Percentiles rank a stretch among this genome's conserved stretches.
phyloP scores from a whole-genome alignment of 2,797 vertebrate species.

The Phoeniculus purpureus region DNA sequence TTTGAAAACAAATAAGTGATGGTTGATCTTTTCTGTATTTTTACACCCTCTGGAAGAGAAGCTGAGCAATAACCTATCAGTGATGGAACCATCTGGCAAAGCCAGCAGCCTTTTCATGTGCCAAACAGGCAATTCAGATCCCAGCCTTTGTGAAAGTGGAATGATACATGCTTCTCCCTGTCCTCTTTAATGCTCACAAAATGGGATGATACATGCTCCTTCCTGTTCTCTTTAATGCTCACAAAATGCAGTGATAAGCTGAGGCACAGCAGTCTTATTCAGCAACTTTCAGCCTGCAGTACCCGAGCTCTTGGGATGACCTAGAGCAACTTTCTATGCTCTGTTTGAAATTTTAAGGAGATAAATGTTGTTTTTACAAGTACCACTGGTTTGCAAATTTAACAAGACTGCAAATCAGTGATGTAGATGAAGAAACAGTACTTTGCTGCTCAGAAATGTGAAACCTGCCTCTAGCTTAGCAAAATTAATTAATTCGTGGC shows the following conservation, averaged over 20 bases:
- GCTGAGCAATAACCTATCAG: not conserved
- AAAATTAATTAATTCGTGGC: not conserved
- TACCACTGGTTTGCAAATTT: not conserved
- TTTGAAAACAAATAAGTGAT: slow-evolving; percentile 42
- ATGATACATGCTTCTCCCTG: not conserved
- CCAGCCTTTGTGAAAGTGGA: not conserved
- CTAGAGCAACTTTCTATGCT: not conserved
- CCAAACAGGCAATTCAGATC: not conserved
- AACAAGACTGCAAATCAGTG: not conserved
- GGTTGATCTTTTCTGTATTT: not conserved
- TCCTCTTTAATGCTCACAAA: not conserved
- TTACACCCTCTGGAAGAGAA: not conserved
- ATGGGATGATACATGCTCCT: not conserved
- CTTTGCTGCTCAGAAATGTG: not conserved
- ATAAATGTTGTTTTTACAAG: not conserved
- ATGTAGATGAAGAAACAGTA: not conserved
- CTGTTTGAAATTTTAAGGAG: not conserved
- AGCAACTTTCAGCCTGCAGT: not conserved
- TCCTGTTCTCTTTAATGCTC: not conserved
- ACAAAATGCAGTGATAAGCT: not conserved
- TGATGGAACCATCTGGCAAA: slow-evolving; percentile 36
- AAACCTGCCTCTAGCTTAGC: not conserved
- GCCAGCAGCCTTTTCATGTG: not conserved
- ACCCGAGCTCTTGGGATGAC: not conserved
- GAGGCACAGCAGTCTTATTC: not conserved